Evolutionary conservation across 2,888 invertebrate genomes (phyloP).

Genomic region (Ptychoptera contaminata): DNA sequence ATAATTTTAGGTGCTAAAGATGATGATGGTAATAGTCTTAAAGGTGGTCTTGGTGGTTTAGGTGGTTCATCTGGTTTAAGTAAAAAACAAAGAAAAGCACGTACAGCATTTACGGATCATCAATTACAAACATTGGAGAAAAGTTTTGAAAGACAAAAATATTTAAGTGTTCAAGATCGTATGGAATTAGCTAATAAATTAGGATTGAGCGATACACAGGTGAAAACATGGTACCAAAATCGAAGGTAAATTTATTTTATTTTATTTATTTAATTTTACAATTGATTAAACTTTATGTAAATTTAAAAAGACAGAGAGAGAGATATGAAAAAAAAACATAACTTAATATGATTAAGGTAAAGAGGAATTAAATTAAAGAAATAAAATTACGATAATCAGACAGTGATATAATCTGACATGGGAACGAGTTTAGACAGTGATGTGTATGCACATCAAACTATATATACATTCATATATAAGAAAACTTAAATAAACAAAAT

Average conservation of each 20-base stretch:
- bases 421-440: too few relatives aligned
- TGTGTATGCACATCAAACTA: too few relatives aligned
- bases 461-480: too few relatives aligned
- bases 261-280: too few relatives aligned
- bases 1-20: conserved; percentile 60
- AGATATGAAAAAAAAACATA: too few relatives aligned
- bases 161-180: conserved; percentile 90
- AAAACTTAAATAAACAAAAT: too few relatives aligned
- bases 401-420: too few relatives aligned
- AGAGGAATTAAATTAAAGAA: too few relatives aligned
- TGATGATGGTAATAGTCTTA: conserved; percentile 46
- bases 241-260: conserved; percentile 56
- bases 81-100: conserved; percentile 91
- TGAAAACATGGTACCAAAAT: conserved; percentile 99
- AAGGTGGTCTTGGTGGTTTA: conserved; percentile 26
- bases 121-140: conserved; percentile 93
- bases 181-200: conserved; percentile 96
- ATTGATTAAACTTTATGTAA: not conserved
- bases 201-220: conserved; percentile 95
- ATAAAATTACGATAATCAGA: too few relatives aligned
- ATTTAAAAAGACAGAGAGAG: too few relatives aligned
- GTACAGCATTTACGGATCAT: conserved; percentile 98
- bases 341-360: too few relatives aligned
- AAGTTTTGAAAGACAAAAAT: conserved; percentile 93
- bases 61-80: conserved; percentile 36